Evolutionary conservation across 2,797 vertebrate species (phyloP).

Genomic region (Sphenopsis melanotis): DNA sequence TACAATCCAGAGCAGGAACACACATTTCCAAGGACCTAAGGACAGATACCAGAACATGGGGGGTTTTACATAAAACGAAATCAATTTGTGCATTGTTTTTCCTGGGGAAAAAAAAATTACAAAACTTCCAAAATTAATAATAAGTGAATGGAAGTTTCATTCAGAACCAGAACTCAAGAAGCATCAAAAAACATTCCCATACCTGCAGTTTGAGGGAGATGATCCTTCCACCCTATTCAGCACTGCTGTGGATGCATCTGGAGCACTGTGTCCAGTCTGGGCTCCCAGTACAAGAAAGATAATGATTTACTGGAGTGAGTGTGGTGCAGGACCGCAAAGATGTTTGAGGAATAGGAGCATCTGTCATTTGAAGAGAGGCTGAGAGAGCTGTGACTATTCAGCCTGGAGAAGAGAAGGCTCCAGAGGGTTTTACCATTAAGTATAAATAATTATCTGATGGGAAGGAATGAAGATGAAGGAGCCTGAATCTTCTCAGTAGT

Average conservation of each 20-base stretch:
- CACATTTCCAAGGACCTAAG: not conserved
- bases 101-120: fast-evolving
- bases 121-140: not conserved
- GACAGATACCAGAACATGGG: not conserved
- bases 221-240: not conserved
- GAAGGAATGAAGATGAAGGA: not conserved
- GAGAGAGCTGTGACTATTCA: not conserved
- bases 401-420: not conserved
- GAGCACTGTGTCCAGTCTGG: not conserved
- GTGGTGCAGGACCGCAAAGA: not conserved
- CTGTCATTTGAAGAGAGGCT: not conserved
- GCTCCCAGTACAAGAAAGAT: not conserved
- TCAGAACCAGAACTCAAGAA: not conserved
- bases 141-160: not conserved
- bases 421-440: not conserved
- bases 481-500: not conserved
- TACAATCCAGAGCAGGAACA: not conserved
- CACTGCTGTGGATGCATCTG: not conserved
- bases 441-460: not conserved
- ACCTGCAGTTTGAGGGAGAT: not conserved
- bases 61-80: not conserved
- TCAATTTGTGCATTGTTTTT: not conserved
- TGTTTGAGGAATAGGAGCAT: not conserved
- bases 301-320: not conserved
- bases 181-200: not conserved